These are phyloP conservation scores for Proales similis DNA, from an alignment of 1,140 invertebrate species.

Conservation along the genomic window DNA sequence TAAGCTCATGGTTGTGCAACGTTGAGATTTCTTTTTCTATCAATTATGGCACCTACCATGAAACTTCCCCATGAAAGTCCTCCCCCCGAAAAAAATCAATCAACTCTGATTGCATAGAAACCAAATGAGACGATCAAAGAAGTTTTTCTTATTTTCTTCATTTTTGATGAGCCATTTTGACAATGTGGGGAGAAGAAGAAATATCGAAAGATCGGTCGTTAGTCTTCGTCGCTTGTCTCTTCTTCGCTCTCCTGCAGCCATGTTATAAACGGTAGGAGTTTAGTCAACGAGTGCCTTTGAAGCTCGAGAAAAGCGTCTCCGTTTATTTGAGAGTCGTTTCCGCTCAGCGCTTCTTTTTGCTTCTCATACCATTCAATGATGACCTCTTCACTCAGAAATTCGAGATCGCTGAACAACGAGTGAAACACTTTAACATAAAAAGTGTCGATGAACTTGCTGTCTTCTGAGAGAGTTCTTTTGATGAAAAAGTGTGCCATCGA, in stretches of 20 bases:
- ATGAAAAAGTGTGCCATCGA: conserved; percentile 25
- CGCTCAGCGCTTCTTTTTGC: background rate
- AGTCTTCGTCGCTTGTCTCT: too few relatives aligned
- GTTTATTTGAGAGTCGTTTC: background rate
- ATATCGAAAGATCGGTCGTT: too few relatives aligned
- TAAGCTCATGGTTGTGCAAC: too few relatives aligned
- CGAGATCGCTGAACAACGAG: conserved; percentile 13
- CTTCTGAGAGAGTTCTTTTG: conserved; percentile 1
- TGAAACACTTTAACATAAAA: conserved; percentile 15
- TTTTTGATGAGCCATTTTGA: too few relatives aligned
- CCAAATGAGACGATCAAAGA: too few relatives aligned
- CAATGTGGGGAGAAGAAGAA: too few relatives aligned
- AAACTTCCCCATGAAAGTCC: too few relatives aligned
- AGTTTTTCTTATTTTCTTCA: too few relatives aligned
- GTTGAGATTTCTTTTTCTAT: too few relatives aligned
- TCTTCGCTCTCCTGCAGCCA: conserved; percentile 28
- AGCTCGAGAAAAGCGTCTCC: background rate
- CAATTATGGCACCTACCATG: too few relatives aligned
- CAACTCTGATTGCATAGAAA: too few relatives aligned
- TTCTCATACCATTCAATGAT: conserved; percentile 29
- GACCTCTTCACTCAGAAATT: conserved; percentile 12
- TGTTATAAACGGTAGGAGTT: conserved; percentile 12
- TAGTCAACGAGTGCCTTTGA: conserved; percentile 4
- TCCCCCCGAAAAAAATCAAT: too few relatives aligned
- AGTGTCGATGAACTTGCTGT: conserved; percentile 11